Conservation (phyloP, 2,113 vertebrate species). For the Pipa parva region DNA sequence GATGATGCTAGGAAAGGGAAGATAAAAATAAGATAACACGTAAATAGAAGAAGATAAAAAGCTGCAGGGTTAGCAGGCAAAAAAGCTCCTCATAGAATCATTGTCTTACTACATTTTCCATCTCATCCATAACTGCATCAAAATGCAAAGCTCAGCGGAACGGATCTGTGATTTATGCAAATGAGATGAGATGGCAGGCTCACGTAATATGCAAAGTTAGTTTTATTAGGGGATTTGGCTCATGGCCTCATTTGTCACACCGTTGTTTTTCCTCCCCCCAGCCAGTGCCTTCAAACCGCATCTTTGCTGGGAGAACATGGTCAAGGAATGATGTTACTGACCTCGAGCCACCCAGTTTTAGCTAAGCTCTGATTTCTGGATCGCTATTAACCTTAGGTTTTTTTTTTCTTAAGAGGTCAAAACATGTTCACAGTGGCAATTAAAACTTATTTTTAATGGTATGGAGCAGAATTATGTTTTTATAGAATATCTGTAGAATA, state of each 20-base stretch:
- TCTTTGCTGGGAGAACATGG: not conserved
- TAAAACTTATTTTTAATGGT: not conserved
- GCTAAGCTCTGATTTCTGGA: no score
- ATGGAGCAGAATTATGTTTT: not conserved
- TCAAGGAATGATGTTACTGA: conserved; percentile 14
- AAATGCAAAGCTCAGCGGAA: conserved; percentile 41
- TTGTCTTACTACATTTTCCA: conserved; percentile 38
- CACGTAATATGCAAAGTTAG: conserved; percentile 44
- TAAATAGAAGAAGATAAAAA: conserved; percentile 31
- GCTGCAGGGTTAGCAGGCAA: not conserved
- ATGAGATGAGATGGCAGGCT: conserved; percentile 40
- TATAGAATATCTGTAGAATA: no score
- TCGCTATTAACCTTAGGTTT: no score
- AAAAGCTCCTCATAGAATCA: conserved; percentile 18
- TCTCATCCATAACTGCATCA: conserved; percentile 41
- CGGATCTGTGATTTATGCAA: conserved; percentile 41
- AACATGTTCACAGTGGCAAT: no score
- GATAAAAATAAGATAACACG: conserved; percentile 19
- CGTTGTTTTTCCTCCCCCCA: conserved; percentile 1
- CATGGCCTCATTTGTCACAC: conserved; percentile 38
- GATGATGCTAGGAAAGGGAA: conserved; percentile 9
- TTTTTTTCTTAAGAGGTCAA: no score
- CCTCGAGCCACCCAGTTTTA: not conserved
- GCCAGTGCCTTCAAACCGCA: not conserved
- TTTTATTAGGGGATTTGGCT: conserved; percentile 40